Conservation (phyloP, 2,888 invertebrate genomes). For the Apotomis betuletana region DNA sequence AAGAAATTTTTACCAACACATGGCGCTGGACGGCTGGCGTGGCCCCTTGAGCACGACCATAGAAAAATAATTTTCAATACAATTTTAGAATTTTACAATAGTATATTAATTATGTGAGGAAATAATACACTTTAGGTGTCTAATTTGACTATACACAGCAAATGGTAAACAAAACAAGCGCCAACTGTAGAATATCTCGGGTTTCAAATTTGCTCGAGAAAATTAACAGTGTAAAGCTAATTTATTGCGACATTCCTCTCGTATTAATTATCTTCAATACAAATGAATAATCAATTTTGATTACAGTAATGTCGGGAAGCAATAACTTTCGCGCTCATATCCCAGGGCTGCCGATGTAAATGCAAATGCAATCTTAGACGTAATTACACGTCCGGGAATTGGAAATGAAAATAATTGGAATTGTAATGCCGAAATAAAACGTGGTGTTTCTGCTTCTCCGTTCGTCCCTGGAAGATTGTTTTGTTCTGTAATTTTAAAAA, state of each 20-base stretch:
- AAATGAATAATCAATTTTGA: slow-evolving; percentile 32
- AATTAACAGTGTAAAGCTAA: background rate
- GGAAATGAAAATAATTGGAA: slow-evolving; percentile 11
- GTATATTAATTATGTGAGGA: too few species aligned
- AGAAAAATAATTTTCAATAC: too few species aligned
- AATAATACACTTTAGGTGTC: too few species aligned
- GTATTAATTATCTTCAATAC: slow-evolving; percentile 18
- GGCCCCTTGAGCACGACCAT: too few species aligned
- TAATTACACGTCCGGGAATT: slow-evolving; percentile 15
- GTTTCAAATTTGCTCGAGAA: background rate
- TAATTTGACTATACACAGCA: too few species aligned
- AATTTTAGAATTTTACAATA: too few species aligned
- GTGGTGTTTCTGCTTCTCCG: background rate
- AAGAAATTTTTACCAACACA: too few species aligned
- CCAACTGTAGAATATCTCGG: background rate
- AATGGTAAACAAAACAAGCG: too few species aligned
- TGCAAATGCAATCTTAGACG: slow-evolving; percentile 21
- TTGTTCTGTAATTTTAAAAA: too few species aligned
- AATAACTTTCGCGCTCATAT: slow-evolving; percentile 26
- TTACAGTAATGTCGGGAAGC: slow-evolving; percentile 25
- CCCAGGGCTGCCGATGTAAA: slow-evolving; percentile 30
- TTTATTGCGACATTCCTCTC: slow-evolving; percentile 2
- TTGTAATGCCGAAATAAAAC: background rate
- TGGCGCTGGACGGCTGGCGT: too few species aligned
- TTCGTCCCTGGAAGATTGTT: background rate